Base-by-base conservation (phyloP, 2,888 invertebrate genomes). In the Tenthredo mesomela region DNA sequence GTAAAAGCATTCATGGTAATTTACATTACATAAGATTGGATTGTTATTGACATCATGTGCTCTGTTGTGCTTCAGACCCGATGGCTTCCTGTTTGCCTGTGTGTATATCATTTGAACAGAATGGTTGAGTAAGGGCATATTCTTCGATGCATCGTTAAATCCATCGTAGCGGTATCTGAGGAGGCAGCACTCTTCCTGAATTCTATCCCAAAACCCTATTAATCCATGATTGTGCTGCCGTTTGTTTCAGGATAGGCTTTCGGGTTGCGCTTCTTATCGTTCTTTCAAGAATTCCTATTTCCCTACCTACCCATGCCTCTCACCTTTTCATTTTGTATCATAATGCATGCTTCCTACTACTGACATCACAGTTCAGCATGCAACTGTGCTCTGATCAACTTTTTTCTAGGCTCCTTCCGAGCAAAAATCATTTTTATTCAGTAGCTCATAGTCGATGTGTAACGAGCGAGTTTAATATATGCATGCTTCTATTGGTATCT, bases 271-370 rank as follows among this genome's bases (percentile, higher is more conserved):
- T 84, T 84, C 84, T 84, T 84, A 78, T 78, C 84, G 84, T 84
- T 84, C 77, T 78, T 70, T 84, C 84, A 77, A 78, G 78, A 84
- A 67, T 33, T 54, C 75, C 73, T 25, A n/a, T 18, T 37, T 61
- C 82, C 58, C 54, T 78, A 78, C 61, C 85, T 85, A 86, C 86
- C 88, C 89, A 90, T 88, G 87, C 91, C 92, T 90, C 90, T 90
- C 89, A 90, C 88, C 89, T 88, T 88, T 89, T 88, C 87, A 88
- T 89, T 89, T 89, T 88, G 89, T 88, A 86, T 85, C 86, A 85
- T 88, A 85, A 80, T 87, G 90, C 89, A 88, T 89, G 90, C 54
- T 84, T 84, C 86, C 80, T 67, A 80, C 21, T 61, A 78, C 70
- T 54, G 80, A 84, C 70, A 54, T 18, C 84, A 25, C 67, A 65